Conservation (phyloP, 2,797 vertebrate genomes). For the Anomalospiza imberbis region DNA sequence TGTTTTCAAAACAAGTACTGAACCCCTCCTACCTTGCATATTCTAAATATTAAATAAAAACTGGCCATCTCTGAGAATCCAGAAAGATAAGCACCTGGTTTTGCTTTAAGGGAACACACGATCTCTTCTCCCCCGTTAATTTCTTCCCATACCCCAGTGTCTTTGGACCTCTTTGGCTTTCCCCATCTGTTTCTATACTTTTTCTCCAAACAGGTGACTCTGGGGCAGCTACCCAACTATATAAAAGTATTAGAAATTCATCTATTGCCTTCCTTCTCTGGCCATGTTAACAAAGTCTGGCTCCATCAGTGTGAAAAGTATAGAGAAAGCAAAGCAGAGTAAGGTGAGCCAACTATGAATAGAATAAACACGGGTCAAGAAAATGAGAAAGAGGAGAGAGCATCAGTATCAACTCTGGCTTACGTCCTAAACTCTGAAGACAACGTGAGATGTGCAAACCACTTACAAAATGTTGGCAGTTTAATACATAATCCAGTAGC, state of each 20-base stretch:
- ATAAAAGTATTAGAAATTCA: not conserved
- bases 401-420: not conserved
- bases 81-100: not conserved
- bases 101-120: not conserved
- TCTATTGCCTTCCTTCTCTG: not conserved
- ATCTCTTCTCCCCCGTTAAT: not conserved
- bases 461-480: not conserved
- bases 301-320: not conserved
- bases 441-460: not conserved
- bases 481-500: not conserved
- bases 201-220: not conserved
- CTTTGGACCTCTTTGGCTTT: not conserved
- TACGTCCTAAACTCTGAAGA: not conserved
- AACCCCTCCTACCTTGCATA: not conserved
- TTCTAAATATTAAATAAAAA: not conserved
- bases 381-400: not conserved
- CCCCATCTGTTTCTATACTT: not conserved
- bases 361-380: not conserved
- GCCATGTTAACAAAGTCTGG: not conserved
- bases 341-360: not conserved
- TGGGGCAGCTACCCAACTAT: not conserved
- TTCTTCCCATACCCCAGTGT: not conserved
- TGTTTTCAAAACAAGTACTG: not conserved
- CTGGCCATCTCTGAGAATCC: not conserved
- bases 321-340: not conserved